Evolutionary conservation across 2,113 vertebrate species (phyloP), one percentile per base, ranked within the genome.

Genomic region (Spermophilus dauricus): DNA sequence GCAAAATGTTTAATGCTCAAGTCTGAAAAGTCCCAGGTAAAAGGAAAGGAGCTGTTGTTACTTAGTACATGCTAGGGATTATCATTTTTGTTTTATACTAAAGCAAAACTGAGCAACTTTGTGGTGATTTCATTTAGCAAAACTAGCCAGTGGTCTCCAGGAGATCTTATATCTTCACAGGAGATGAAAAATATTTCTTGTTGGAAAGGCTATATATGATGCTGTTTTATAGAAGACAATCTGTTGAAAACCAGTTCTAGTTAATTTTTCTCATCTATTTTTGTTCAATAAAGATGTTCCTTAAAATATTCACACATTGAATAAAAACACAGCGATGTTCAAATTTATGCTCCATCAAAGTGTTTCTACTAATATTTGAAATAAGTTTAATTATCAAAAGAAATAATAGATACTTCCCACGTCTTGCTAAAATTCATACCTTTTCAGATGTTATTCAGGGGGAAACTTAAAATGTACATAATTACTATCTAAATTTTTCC

Each of bases 371-470:
- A 26, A 93, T 4, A 51, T 92, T 93, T 77, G 32, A 95, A 94
- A 91, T 92, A 76, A 73, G 37, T 90, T 95, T 70, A 81, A n/a
- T 82, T 93, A 91, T 37, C 65, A 76, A 20, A 89, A n/a, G 58
- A 83, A 69, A 70, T 83, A 34, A 86, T 82, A 93, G 34, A 48
- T 69, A 92, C 17, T 94, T 4, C 5, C n/a, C 30, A 72, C 34
- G 2, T 67, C 56, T 93, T 85, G 13, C 18, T 63, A 94, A 72
- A 92, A 61, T 63, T 78, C 39, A 1, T 37, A 65, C 65, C 4
- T 89, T 90, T 81, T 86, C 2, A 26, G 67, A n/a, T 91, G 22
- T 70, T 91, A 91, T 78, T 95, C 96, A 45, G 20, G 24, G 42
- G 76, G 42, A 69, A 24, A 70, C 16, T 97, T 65, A 72, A 51